Conservation (phyloP, 1,140 invertebrate species). For the Drosophila tropicalis region DNA sequence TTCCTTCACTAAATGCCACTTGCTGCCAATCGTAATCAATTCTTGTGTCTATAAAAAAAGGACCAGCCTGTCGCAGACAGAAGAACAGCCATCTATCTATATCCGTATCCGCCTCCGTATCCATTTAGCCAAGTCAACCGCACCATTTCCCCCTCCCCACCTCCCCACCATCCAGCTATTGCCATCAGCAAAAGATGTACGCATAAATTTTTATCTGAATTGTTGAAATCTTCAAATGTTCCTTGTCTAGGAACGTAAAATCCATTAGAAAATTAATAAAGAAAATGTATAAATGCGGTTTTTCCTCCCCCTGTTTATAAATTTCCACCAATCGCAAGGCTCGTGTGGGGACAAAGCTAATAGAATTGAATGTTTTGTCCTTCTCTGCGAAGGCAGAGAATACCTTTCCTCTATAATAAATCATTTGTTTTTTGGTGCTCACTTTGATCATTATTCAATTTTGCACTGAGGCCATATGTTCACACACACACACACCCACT, state of each 20-base stretch:
- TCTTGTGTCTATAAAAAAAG: conserved; percentile 73
- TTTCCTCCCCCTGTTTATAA: conserved; percentile 20
- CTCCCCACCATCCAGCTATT: neutral
- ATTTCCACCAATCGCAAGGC: neutral
- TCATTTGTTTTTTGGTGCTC: conserved; percentile 30
- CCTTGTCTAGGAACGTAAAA: conserved; percentile 70
- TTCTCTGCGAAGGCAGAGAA: conserved; percentile 46
- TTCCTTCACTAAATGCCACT: conserved; percentile 75
- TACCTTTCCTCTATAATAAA: conserved; percentile 34
- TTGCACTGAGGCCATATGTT: conserved; percentile 52
- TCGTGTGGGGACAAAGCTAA: conserved; percentile 30
- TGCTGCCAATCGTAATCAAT: conserved; percentile 81
- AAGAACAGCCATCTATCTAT: conserved; percentile 35
- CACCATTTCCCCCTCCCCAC: conserved; percentile 17
- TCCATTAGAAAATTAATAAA: conserved; percentile 83
- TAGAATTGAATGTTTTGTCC: conserved; percentile 59
- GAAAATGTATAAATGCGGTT: conserved; percentile 63
- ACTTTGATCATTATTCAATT: conserved; percentile 28
- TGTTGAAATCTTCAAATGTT: conserved; percentile 75
- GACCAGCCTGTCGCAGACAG: conserved; percentile 58
- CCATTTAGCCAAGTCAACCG: conserved; percentile 37
- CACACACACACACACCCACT: conserved; percentile 26
- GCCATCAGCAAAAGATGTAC: neutral
- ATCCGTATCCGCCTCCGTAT: conserved; percentile 46
- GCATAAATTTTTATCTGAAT: conserved; percentile 79